phyloP scores from a whole-genome alignment of 2,797 vertebrate species.

The Tokudaia muenninki region DNA sequence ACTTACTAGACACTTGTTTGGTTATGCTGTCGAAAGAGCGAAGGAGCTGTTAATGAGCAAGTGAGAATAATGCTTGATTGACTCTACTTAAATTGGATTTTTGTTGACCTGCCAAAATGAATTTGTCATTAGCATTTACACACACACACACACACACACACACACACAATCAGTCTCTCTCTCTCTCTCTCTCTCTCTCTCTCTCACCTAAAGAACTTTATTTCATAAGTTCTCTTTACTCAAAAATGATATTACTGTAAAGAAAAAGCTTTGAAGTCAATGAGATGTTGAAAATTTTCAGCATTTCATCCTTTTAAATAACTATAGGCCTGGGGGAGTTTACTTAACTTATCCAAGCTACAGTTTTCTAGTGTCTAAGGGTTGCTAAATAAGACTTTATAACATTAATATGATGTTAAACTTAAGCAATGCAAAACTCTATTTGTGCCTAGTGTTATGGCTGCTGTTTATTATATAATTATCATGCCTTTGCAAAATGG shows the following conservation, averaged over 20 bases:
- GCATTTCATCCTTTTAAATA: background rate
- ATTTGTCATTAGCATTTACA: conserved; percentile 70
- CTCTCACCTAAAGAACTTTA: background rate
- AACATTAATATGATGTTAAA: conserved; percentile 1
- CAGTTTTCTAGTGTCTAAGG: background rate
- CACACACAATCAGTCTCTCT: background rate
- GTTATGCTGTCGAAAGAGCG: conserved; percentile 58
- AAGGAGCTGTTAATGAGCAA: conserved; percentile 74
- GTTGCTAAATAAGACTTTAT: background rate
- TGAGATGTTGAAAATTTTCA: background rate
- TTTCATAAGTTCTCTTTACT: conserved; percentile 54
- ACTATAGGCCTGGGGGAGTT: background rate
- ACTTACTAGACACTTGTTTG: conserved; percentile 67
- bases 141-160: background rate
- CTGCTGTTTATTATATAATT: background rate
- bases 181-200: no score
- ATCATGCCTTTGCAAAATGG: conserved; percentile 18
- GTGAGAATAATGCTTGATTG: conserved; percentile 69
- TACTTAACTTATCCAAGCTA: background rate
- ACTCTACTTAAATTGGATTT: conserved; percentile 80
- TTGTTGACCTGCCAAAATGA: conserved; percentile 77
- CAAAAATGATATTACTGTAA: background rate
- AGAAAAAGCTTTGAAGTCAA: background rate
- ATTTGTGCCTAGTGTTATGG: background rate
- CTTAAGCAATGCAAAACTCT: conserved; percentile 36